Evolutionary conservation across 2,113 vertebrate species (phyloP).

Genomic region (Gadus macrocephalus): DNA sequence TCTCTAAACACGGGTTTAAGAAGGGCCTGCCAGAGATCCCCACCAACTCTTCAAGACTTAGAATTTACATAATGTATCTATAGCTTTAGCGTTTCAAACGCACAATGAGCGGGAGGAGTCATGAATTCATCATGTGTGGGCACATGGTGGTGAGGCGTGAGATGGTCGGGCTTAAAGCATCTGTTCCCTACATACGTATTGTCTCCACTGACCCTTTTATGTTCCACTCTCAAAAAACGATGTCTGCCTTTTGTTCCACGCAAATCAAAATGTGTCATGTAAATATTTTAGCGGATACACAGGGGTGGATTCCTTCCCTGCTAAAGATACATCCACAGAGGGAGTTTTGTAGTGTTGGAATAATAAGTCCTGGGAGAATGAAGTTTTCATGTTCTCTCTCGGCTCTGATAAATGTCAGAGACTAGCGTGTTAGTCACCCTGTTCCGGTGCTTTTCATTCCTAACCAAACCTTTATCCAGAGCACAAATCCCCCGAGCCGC

Average conservation of each 20-base stretch:
- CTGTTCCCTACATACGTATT: too few species aligned
- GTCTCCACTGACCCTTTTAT: too few species aligned
- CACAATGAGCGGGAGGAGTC: too few species aligned
- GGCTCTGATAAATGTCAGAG: not conserved
- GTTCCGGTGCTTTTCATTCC: not conserved
- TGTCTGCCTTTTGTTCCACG: not conserved
- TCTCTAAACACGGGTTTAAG: too few species aligned
- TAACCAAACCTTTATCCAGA: not conserved
- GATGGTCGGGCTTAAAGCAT: too few species aligned
- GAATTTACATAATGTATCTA: too few species aligned
- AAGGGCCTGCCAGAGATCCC: too few species aligned
- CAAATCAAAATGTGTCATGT: constrained; percentile 1
- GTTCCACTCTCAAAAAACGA: too few species aligned
- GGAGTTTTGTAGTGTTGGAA: not conserved
- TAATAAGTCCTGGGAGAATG: not conserved
- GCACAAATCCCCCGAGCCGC: not conserved
- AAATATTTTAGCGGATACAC: not conserved
- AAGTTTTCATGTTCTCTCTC: constrained; percentile 1
- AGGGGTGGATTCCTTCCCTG: not conserved
- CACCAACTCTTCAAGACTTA: too few species aligned
- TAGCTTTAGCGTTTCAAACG: too few species aligned
- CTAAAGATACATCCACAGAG: not conserved
- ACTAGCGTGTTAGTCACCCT: not conserved
- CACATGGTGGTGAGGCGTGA: too few species aligned
- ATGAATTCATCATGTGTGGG: too few species aligned